phyloP scores from a whole-genome alignment of 2,797 vertebrate genomes.

The Acridotheres tristis region DNA sequence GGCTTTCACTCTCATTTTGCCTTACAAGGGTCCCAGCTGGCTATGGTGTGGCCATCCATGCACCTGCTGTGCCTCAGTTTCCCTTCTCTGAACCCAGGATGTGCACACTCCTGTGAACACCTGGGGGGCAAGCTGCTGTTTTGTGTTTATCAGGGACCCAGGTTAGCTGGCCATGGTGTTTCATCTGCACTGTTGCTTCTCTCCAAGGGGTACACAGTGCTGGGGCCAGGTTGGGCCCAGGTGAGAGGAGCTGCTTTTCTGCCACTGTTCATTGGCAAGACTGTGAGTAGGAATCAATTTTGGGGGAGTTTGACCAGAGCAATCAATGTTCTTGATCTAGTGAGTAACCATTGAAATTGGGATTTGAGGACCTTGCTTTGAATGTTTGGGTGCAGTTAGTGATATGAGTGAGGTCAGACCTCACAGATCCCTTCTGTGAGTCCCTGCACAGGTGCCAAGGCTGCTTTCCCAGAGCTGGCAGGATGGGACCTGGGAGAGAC shows the following conservation, averaged over 20 bases:
- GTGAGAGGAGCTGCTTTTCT: not conserved
- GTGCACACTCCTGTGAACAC: not conserved
- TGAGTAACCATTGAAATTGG: not conserved
- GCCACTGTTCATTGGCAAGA: not conserved
- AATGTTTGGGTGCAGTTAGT: not conserved
- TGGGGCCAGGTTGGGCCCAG: not conserved
- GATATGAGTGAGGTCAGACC: not conserved
- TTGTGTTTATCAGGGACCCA: not conserved
- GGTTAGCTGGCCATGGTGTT: not conserved
- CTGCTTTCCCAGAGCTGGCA: not conserved
- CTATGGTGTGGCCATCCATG: not conserved
- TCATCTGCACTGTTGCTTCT: accelerated
- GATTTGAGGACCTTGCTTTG: not conserved
- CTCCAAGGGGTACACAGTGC: accelerated
- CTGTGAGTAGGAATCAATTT: not conserved
- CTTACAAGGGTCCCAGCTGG: not conserved
- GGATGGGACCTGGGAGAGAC: not conserved
- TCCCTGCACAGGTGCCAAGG: not conserved
- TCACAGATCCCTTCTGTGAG: not conserved
- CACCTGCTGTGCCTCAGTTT: not conserved
- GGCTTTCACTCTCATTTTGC: not conserved
- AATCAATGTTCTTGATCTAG: not conserved
- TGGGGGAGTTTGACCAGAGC: not conserved
- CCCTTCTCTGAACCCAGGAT: not conserved
- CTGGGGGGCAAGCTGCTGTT: not conserved